Conservation (phyloP, 2,113 vertebrate genomes). For the Phrynocephalus versicolor region DNA sequence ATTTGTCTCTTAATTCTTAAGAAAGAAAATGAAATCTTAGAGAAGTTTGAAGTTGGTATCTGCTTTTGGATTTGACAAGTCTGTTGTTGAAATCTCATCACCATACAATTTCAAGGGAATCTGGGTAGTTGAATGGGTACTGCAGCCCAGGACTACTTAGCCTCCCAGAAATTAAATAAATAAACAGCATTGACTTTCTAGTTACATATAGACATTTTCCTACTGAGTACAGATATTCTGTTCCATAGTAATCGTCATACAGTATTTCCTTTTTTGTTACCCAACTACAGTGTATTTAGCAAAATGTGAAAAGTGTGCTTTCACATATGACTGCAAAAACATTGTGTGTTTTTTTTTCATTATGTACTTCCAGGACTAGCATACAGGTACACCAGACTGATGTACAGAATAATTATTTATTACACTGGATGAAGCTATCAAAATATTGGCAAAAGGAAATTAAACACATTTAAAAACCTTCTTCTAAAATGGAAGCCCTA, state of each 20-base stretch:
- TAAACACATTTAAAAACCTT: constrained; percentile 15
- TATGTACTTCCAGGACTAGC: background rate
- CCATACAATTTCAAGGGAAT: too few species aligned
- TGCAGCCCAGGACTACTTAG: too few species aligned
- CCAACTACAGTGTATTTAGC: background rate
- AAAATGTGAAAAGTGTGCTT: background rate
- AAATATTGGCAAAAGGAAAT: background rate
- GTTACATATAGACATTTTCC: too few species aligned
- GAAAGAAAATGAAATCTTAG: too few species aligned
- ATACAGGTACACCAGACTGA: background rate
- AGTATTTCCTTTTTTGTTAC: too few species aligned
- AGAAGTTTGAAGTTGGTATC: too few species aligned
- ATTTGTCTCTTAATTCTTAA: too few species aligned
- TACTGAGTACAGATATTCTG: too few species aligned
- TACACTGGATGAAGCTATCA: background rate
- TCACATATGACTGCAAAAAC: background rate
- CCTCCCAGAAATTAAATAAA: background rate
- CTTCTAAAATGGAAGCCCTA: background rate
- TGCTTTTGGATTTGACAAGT: too few species aligned
- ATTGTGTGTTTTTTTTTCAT: constrained; percentile 6
- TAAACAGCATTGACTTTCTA: background rate
- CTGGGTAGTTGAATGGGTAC: too few species aligned
- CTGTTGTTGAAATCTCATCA: too few species aligned
- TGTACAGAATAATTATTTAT: background rate
- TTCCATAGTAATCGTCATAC: background rate